These are phyloP conservation scores for Pangasianodon hypophthalmus DNA, from an alignment of 2,113 vertebrate species.

Conservation along the genomic window DNA sequence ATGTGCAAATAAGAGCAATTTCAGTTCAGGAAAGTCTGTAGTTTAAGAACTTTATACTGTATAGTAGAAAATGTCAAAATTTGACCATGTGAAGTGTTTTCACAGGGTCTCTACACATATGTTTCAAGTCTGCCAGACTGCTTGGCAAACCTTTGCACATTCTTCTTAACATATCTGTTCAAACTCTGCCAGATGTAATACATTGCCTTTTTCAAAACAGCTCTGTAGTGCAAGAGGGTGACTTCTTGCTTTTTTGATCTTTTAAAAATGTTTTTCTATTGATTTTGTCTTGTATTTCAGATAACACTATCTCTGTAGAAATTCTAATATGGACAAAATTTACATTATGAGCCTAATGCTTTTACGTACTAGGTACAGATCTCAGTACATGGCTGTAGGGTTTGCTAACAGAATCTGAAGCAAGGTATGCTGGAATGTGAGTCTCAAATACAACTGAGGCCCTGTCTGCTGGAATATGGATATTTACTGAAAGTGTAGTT, in stretches of 20 bases:
- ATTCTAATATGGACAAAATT: background rate
- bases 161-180: background rate
- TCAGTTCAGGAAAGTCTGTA: background rate
- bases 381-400: background rate
- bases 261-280: background rate
- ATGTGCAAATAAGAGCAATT: background rate
- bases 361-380: background rate
- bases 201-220: background rate
- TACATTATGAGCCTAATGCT: background rate
- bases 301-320: background rate
- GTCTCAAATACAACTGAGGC: background rate
- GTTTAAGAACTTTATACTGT: background rate
- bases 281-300: background rate
- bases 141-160: conserved; percentile 15
- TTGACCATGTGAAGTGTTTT: background rate
- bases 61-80: background rate
- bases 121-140: conserved; percentile 16
- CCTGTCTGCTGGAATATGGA: background rate
- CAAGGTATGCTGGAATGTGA: conserved; percentile 11
- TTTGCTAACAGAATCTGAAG: background rate
- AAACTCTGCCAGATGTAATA: conserved; percentile 14
- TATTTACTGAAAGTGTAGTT: background rate
- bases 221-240: background rate
- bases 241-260: background rate
- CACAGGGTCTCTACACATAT: background rate